Evolutionary conservation across 2,113 vertebrate genomes (phyloP).

Genomic region (Gavialis gangeticus): DNA sequence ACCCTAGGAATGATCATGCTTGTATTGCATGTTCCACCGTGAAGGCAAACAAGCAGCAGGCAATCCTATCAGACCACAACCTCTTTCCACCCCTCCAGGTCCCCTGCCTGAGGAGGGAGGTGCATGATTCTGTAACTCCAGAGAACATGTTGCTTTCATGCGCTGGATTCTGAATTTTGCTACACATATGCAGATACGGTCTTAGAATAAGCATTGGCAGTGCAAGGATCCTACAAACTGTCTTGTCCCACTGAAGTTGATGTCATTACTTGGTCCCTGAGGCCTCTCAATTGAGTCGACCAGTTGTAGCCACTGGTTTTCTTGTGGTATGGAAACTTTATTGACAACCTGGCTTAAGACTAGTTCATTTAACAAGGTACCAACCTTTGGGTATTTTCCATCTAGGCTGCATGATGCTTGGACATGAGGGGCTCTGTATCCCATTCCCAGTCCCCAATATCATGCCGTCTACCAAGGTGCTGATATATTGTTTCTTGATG

Average conservation of each 20-base stretch:
- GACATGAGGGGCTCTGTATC: fast-evolving
- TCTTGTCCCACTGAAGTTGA: background rate
- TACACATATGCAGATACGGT: background rate
- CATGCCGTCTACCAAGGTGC: background rate
- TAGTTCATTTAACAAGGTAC: background rate
- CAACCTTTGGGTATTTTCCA: background rate
- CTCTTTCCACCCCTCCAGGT: no score
- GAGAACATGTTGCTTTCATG: background rate
- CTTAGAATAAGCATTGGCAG: background rate
- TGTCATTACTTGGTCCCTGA: fast-evolving
- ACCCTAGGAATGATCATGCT: background rate
- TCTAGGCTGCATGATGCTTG: background rate
- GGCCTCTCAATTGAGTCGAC: background rate
- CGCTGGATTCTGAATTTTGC: background rate
- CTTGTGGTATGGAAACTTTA: fast-evolving
- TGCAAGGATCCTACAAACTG: background rate
- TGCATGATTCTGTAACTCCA: no score
- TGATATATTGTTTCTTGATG: fast-evolving
- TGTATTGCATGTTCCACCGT: background rate
- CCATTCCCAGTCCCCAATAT: background rate
- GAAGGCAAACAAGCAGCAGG: background rate
- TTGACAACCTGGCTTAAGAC: background rate
- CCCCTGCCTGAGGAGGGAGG: no score
- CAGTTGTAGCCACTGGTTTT: background rate
- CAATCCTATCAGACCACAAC: no score